These are phyloP conservation scores for Lepus oiostolus DNA, from an alignment of 2,797 vertebrate genomes.

Conservation along the genomic window DNA sequence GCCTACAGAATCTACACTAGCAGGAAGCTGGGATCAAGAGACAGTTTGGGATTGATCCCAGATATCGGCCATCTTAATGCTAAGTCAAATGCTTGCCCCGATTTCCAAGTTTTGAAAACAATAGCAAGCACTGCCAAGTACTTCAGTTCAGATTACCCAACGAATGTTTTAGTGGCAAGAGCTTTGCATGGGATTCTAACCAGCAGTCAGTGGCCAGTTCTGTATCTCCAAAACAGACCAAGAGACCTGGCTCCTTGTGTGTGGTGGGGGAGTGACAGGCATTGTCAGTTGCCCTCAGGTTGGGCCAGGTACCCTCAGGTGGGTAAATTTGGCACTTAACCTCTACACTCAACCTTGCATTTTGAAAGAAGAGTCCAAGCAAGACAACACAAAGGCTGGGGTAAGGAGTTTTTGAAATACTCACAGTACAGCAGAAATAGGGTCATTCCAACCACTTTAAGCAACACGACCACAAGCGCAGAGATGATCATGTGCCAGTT, in stretches of 20 bases:
- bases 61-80: no score
- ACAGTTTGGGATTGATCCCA: no score
- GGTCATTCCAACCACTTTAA: slow-evolving; percentile 75
- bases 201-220: neutral
- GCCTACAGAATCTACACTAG: no score
- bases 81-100: no score
- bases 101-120: neutral
- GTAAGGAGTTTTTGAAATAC: slow-evolving; percentile 44
- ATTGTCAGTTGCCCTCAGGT: neutral
- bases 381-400: neutral
- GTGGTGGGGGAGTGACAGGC: neutral
- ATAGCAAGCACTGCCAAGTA: neutral
- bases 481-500: slow-evolving; percentile 79
- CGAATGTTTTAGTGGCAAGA: neutral
- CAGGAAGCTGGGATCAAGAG: no score
- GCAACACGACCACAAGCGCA: slow-evolving; percentile 50
- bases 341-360: neutral
- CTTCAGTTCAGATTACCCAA: slow-evolving; percentile 5
- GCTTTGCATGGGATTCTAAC: neutral
- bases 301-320: neutral
- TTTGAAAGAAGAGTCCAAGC: neutral
- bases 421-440: slow-evolving; percentile 81
- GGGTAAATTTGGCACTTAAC: neutral
- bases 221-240: neutral
- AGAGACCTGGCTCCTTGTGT: neutral